Evolutionary conservation across 2,113 vertebrate species (phyloP).

Genomic region (Charadrius vociferus): DNA sequence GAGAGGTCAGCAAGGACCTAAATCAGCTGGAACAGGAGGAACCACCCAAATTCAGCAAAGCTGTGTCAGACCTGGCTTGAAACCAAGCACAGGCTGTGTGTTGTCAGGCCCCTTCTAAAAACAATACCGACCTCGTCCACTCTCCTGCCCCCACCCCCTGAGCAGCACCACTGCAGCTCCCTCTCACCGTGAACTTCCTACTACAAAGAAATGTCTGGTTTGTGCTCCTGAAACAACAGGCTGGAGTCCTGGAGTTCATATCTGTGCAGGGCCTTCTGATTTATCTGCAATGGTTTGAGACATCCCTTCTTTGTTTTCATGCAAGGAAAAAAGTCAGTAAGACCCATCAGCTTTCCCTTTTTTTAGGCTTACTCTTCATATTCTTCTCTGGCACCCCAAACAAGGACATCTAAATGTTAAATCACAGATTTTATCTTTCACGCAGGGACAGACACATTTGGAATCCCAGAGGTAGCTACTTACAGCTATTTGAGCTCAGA

Average conservation of each 20-base stretch:
- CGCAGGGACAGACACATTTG: not conserved
- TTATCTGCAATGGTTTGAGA: not conserved
- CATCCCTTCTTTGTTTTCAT: not conserved
- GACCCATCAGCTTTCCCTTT: not conserved
- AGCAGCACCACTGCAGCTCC: not conserved
- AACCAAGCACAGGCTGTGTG: not conserved
- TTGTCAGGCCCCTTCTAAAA: not conserved
- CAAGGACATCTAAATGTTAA: not conserved
- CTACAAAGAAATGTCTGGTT: no score
- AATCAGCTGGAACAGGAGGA: not conserved
- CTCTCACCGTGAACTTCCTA: not conserved
- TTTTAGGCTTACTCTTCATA: not conserved
- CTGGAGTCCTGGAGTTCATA: not conserved
- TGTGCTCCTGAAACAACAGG: not conserved
- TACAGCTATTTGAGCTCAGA: not conserved
- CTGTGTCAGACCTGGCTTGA: not conserved
- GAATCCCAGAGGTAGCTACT: not conserved
- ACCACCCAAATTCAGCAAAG: not conserved
- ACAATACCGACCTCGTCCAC: accelerated
- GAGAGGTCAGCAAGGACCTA: not conserved
- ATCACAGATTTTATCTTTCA: not conserved
- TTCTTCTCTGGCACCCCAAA: not conserved
- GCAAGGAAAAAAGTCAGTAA: not conserved
- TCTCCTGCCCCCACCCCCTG: not conserved
- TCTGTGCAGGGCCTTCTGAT: not conserved